Evolutionary conservation across 2,113 vertebrate genomes (phyloP), one percentile per base, ranked within the genome.

Genomic region (Sylvia atricapilla): DNA sequence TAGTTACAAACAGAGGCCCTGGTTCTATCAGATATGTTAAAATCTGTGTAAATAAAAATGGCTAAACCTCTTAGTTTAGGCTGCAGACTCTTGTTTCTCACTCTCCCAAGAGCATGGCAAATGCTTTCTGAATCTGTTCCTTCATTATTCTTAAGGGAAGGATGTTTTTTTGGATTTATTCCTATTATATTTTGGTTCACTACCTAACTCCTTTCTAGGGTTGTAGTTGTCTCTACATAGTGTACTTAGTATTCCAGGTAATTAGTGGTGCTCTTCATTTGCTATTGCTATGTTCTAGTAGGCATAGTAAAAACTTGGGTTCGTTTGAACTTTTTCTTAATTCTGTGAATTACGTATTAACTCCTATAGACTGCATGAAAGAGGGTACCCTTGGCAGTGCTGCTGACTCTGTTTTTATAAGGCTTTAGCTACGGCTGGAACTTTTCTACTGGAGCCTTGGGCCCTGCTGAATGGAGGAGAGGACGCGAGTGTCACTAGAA

Each of bases 1-100:
- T 58, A 44, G 58, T 93, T 94, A 94, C 58, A 87, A 95, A 73
- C 75, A 86, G 85, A 94, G 92, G 70, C 72, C 37, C n/a, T 49
- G 41, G 13, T 76, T 82, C 85, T 62, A 80, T 58, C 70, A 95
- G 75, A 83, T 62, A 69, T 7, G 37, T 76, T 73, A 73, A 94
- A 90, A 88, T 59, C 79, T 43, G 28, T 69, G 37, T 55, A 88
- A 88, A 93, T 3, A 93, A 53, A 80, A 94, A 83, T 62, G 67
- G 58, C 28, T 88, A 85, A 93, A 35, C 46, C 41, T 87, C 41
- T 44, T 77, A 4, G 58, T 95, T 94, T 70, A 79, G 49, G 52
- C 63, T 4, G 5, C 33, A 83, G 63, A 41, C n/a, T 91, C 47
- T 55, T 60, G 24, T 69, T 76, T 89, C 31, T 50, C 0, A 0